phyloP scores from a whole-genome alignment of 1,140 invertebrate species.

The Euura lappo region DNA sequence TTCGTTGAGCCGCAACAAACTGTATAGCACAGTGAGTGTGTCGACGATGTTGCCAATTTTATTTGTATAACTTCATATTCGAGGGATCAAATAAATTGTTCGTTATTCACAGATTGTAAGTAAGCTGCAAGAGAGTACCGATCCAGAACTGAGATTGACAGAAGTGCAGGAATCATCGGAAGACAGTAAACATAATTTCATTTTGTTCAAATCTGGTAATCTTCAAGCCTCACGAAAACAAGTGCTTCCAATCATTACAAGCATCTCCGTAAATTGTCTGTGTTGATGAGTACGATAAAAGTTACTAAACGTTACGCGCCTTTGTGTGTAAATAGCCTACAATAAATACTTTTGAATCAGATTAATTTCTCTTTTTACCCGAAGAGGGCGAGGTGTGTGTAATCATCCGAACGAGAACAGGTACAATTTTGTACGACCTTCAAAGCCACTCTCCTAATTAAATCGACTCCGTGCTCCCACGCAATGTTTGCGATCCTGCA shows the following conservation, averaged over 20 bases:
- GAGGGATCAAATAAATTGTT: background rate
- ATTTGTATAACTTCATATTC: background rate
- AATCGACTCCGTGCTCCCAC: background rate
- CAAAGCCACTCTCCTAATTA: background rate
- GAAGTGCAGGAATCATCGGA: conserved; percentile 36
- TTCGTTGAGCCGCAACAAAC: conserved; percentile 41
- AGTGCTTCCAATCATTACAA: conserved; percentile 66
- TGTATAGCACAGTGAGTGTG: conserved; percentile 49
- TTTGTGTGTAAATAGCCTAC: too few species aligned
- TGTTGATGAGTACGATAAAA: too few species aligned
- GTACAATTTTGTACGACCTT: too few species aligned
- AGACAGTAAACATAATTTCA: conserved; percentile 35
- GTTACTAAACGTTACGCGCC: too few species aligned
- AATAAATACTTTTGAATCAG: too few species aligned
- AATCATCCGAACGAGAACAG: too few species aligned
- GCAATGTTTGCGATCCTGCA: background rate
- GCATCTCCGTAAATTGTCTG: conserved; percentile 32
- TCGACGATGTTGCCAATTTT: background rate
- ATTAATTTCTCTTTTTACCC: too few species aligned
- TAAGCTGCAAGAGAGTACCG: conserved; percentile 11
- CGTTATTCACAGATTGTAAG: background rate
- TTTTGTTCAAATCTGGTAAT: conserved; percentile 62
- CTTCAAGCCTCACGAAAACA: conserved; percentile 66
- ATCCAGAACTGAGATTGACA: conserved; percentile 43
- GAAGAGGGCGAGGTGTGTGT: too few species aligned